These are phyloP conservation scores for Ectropis grisescens DNA, from an alignment of 1,140 invertebrate genomes.

Conservation along the genomic window DNA sequence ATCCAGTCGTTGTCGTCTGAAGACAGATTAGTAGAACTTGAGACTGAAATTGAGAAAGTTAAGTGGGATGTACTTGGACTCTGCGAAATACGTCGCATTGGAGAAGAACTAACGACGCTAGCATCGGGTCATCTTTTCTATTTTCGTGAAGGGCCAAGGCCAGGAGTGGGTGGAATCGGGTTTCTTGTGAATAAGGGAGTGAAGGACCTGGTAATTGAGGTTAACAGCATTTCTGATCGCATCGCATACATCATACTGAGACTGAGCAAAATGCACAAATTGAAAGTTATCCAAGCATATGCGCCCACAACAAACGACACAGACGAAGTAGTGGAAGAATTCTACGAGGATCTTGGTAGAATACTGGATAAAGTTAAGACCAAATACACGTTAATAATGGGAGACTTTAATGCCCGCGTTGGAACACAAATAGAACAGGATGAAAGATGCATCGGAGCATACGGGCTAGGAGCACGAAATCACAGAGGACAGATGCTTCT, in stretches of 20 bases:
- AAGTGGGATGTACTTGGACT: no score
- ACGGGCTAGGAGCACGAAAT: background rate
- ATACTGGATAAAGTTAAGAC: background rate
- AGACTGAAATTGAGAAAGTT: no score
- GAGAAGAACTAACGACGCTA: no score
- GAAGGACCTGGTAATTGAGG: no score
- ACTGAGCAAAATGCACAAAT: background rate
- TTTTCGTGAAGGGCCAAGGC: no score
- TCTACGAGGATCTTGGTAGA: background rate
- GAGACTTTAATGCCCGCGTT: background rate
- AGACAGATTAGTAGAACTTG: no score
- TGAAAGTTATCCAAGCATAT: background rate
- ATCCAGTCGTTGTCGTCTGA: no score
- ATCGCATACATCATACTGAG: background rate
- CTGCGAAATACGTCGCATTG: no score
- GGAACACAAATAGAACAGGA: background rate
- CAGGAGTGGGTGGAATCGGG: no score
- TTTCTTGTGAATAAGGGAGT: no score
- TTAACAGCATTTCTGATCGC: background rate
- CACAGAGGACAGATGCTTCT: background rate
- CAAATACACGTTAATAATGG: background rate
- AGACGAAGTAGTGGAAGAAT: background rate
- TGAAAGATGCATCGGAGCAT: background rate
- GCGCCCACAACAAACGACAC: background rate
- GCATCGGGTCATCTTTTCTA: no score